A percentile compares a stretch with the other conserved stretches of the same genome.
Conservation (phyloP, 2,113 vertebrate species). For the Ascaphus truei region DNA sequence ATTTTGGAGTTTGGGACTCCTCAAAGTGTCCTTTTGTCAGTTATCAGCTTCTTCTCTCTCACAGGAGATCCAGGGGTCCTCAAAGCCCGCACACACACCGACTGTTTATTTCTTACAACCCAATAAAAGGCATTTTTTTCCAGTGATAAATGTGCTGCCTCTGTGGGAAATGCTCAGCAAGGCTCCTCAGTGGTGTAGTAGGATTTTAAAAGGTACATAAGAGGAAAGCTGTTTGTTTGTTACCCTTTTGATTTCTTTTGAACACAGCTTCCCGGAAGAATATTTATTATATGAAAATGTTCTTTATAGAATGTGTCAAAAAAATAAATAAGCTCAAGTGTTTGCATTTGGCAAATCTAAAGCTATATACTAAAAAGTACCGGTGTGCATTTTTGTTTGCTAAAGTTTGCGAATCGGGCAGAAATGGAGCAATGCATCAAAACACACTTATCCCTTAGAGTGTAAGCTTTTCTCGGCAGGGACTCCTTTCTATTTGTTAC, state of each 20-base stretch:
- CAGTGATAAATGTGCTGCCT: constrained; percentile 36
- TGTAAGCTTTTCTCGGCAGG: background rate
- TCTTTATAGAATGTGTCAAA: background rate
- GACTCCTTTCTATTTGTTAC: background rate
- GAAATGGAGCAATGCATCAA: too few relatives aligned
- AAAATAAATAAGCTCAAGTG: background rate
- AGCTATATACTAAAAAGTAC: background rate
- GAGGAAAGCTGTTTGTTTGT: constrained; percentile 38
- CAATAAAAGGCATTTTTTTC: constrained; percentile 42
- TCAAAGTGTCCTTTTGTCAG: constrained; percentile 44
- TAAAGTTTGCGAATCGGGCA: background rate
- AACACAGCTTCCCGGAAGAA: background rate
- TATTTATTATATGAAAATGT: constrained; percentile 16
- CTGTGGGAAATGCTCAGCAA: constrained; percentile 37
- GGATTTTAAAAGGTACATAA: constrained; percentile 35
- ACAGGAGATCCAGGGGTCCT: constrained; percentile 40
- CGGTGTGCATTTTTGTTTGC: background rate
- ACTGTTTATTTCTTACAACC: constrained; percentile 33
- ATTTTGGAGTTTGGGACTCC: constrained; percentile 36
- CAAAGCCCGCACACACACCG: constrained; percentile 5
- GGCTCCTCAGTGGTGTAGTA: constrained; percentile 29
- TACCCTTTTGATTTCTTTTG: constrained; percentile 3
- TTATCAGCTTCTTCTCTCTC: constrained; percentile 41
- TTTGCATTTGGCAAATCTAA: background rate
- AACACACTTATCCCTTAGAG: too few relatives aligned